Percentiles rank a stretch among this genome's conserved stretches.
These are phyloP conservation scores for Casuarius casuarius DNA, from an alignment of 2,113 vertebrate species.

Conservation along the genomic window DNA sequence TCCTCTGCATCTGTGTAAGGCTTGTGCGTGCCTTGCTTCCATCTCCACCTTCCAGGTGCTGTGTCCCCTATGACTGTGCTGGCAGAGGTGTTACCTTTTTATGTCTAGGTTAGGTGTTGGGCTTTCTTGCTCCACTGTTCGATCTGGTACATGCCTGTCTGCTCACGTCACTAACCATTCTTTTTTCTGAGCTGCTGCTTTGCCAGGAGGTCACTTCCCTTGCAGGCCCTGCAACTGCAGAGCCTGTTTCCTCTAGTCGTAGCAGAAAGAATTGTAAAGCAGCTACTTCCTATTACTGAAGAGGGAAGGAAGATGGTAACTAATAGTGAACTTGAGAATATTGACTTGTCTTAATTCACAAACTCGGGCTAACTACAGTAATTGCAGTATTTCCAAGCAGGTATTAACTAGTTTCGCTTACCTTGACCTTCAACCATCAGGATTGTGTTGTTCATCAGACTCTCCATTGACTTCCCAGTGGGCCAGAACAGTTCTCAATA, in stretches of 20 bases:
- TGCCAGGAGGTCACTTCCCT: not conserved
- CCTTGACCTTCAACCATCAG: not conserved
- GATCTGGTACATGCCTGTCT: fast-evolving
- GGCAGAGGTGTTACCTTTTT: not conserved
- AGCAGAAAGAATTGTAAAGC: not conserved
- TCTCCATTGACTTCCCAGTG: not conserved
- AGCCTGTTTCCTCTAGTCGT: not conserved
- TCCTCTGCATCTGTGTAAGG: not conserved
- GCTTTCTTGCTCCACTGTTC: not conserved
- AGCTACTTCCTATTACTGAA: not conserved
- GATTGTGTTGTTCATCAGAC: not conserved
- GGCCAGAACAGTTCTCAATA: not conserved
- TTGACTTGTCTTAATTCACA: not conserved
- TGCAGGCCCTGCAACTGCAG: not conserved
- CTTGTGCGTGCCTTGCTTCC: not conserved
- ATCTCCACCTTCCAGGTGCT: not conserved
- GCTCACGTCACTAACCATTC: not conserved
- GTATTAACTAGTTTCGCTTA: not conserved
- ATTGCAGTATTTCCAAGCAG: not conserved
- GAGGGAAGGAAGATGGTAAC: not conserved
- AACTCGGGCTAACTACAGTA: not conserved
- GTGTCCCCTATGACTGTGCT: not conserved
- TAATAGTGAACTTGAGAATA: not conserved
- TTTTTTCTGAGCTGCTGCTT: not conserved
- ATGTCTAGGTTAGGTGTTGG: not conserved